phyloP scores from a whole-genome alignment of 2,113 vertebrate species.

The Hippocampus zosterae region DNA sequence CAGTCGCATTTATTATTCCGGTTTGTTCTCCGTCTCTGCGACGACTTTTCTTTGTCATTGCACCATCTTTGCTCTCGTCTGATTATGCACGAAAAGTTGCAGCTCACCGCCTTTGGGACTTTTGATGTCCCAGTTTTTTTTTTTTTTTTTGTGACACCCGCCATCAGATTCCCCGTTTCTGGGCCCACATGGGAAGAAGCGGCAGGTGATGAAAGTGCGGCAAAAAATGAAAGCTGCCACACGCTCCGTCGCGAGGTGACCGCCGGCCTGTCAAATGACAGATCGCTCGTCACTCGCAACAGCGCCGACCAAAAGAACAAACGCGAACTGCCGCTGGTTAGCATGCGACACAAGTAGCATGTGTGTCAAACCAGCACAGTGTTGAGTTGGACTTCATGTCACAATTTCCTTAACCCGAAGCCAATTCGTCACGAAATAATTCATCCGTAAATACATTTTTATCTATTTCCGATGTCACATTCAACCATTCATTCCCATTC shows the following conservation, averaged over 20 bases:
- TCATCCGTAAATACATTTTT: no score
- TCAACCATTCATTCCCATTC: no score
- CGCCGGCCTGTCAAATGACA: neutral
- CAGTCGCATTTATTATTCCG: neutral
- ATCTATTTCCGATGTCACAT: no score
- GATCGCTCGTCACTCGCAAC: neutral
- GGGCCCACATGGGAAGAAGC: conserved; percentile 13
- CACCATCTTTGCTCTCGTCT: conserved; percentile 39
- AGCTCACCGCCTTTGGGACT: conserved; percentile 72
- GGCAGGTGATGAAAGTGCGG: conserved; percentile 19
- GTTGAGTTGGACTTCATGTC: no score
- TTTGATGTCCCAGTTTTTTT: conserved; percentile 71
- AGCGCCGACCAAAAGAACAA: neutral
- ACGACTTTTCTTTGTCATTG: conserved; percentile 60
- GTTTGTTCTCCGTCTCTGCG: conserved; percentile 6
- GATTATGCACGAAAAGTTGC: conserved; percentile 69
- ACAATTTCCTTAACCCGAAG: no score
- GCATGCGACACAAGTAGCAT: neutral
- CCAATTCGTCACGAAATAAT: no score
- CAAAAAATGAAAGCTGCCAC: conserved; percentile 45
- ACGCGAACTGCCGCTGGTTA: neutral
- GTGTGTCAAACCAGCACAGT: no score
- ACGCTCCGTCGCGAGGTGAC: neutral
- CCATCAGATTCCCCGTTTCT: conserved; percentile 27
- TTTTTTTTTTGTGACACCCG: neutral